Conservation (phyloP, 2,113 vertebrate genomes). For the Microtus montanus region DNA sequence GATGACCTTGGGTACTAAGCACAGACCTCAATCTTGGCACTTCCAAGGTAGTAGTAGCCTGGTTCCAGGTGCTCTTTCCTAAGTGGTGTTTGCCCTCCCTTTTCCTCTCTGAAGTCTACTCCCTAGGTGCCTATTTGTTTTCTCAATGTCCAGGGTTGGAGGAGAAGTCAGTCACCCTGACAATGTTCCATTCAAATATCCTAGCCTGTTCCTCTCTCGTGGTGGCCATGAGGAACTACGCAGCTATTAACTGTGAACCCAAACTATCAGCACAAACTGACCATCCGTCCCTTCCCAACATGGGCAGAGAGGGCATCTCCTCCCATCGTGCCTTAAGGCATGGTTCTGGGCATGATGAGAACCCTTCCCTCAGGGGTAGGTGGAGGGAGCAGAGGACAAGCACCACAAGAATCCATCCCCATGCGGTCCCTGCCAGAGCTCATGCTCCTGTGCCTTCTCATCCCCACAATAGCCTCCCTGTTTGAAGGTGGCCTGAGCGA, state of each 20-base stretch:
- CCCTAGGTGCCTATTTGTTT: not conserved
- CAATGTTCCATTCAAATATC: not conserved
- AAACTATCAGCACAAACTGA: not conserved
- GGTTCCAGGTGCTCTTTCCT: not conserved
- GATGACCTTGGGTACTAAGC: not conserved
- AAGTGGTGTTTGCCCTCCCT: not conserved
- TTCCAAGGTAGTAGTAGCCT: no score
- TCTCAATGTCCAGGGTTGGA: not conserved
- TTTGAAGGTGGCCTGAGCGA: constrained; percentile 51
- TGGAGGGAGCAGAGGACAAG: not conserved
- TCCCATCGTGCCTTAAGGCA: rapidly evolving
- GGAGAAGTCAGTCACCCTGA: not conserved
- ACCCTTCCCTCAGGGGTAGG: not conserved
- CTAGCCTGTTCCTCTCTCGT: not conserved
- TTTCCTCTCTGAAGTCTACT: not conserved
- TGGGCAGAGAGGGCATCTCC: not conserved
- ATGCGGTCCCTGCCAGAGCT: not conserved
- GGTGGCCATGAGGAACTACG: rapidly evolving
- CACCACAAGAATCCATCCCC: not conserved
- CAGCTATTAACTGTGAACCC: not conserved
- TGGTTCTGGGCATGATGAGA: not conserved
- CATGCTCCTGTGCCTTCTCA: not conserved
- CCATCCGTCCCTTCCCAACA: no score
- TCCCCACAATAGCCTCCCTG: constrained; percentile 54
- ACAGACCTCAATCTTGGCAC: no score